A percentile compares a stretch with the other conserved stretches of the same genome.
Evolutionary conservation across 1,140 invertebrate species (phyloP).

Genomic region (Pogonognathellus flavescens): DNA sequence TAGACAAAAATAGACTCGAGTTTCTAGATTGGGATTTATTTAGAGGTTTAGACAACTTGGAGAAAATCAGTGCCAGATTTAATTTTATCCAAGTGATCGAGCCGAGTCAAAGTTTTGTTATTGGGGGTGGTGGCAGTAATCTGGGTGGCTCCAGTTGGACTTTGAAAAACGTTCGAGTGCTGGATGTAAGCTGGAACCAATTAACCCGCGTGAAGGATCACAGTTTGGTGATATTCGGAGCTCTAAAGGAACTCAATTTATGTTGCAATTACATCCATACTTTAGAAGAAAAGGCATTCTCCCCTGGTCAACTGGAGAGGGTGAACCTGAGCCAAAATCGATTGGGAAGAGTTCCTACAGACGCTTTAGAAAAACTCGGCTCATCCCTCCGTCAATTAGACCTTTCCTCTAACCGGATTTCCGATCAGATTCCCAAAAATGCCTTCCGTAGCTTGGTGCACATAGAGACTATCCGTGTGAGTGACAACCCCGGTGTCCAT

Average conservation of each 20-base stretch:
- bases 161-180: conserved; percentile 75
- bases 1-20: conserved; percentile 78
- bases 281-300: conserved; percentile 62
- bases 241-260: conserved; percentile 61
- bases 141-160: conserved; percentile 55
- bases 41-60: conserved; percentile 76
- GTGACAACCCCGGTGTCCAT: conserved; percentile 71
- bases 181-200: conserved; percentile 87
- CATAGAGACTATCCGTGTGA: conserved; percentile 80
- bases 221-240: conserved; percentile 51
- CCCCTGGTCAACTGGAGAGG: conserved; percentile 38
- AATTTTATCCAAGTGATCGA: conserved; percentile 68
- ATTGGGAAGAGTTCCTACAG: conserved; percentile 81
- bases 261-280: conserved; percentile 66
- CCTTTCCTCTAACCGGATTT: conserved; percentile 83
- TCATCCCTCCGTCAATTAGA: conserved; percentile 80
- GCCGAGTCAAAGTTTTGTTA: conserved; percentile 46
- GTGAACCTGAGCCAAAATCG: conserved; percentile 86
- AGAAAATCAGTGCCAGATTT: conserved; percentile 56
- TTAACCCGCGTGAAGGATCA: conserved; percentile 76
- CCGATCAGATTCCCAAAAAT: conserved; percentile 75
- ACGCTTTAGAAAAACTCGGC: conserved; percentile 79
- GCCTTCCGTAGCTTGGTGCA: conserved; percentile 86
- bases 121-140: conserved; percentile 75
- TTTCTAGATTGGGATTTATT: conserved; percentile 68